Evolutionary conservation across 1,140 invertebrate species (phyloP), one percentile per base, ranked within the genome.

Genomic region (Paraescarpia echinospica): DNA sequence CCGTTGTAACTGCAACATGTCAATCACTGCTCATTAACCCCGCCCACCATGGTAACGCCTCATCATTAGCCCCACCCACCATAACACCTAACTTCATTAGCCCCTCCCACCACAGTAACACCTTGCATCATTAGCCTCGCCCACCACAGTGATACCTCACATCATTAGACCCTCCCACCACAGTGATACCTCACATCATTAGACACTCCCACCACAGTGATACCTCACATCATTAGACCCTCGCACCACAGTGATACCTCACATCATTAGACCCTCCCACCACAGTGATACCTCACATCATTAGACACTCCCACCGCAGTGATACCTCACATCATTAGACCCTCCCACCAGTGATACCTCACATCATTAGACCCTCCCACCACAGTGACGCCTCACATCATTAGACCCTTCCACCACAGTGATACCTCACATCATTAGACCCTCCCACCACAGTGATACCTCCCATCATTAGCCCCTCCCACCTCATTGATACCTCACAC

Each of bases 1-100:
- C 92, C 97, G 96, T 96, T 95, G 94, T 90, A 96, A 94, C 96
- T 96, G 93, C 33, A 94, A 77, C 59, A 77, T 77, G 59, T 77
- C 59, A 77, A 77, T 77, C 59, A 77, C 27, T 77, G 8, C 27
- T 77, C 59, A 77, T 77, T 77, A 77, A 18, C 59, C 27, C 59
- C 22, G 14, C 59, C 59, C 59, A 1, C 59, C 14, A 77, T 31
- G 27, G 59, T 77, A 77, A 31, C 22, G 48, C 48, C 8, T 51
- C 48, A 51, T 27, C 59, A 77, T 27, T 77, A 77, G 59, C 1
- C 27, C 1, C 59, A 4, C 59, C 59, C 59, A 77, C 59, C 59
- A 77, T 41, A 77, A 31, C 27, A 18, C 59, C 4, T 77, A 6
- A 77, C 27, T 77, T 77, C 0, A 77, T 77, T 77, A 77, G 59